Evolutionary conservation across 2,888 invertebrate species (phyloP).

Genomic region (Quadriops clusia): DNA sequence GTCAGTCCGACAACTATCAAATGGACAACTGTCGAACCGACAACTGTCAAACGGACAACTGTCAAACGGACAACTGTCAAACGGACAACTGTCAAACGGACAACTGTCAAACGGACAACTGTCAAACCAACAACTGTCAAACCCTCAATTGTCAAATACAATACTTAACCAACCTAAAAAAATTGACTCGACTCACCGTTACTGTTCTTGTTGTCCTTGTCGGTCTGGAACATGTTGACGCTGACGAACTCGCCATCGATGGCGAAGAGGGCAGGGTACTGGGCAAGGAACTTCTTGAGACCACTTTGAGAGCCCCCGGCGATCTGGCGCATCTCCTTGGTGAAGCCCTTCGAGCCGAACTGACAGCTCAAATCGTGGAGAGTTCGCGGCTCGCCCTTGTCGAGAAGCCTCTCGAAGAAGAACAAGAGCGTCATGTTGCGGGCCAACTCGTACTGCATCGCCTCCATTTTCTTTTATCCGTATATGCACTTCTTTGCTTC

Average conservation of each 20-base stretch:
- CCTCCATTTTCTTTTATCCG: conserved; percentile 55
- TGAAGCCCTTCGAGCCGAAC: conserved; percentile 98
- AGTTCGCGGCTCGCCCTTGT: conserved; percentile 90
- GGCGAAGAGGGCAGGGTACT: conserved; percentile 92
- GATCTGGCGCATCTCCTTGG: conserved; percentile 95
- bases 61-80: too few species aligned
- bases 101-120: too few species aligned
- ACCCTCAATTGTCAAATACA: neutral
- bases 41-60: too few species aligned
- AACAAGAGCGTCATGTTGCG: conserved; percentile 93
- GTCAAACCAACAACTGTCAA: too few species aligned
- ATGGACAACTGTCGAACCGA: too few species aligned
- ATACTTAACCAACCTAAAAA: conserved; percentile 26
- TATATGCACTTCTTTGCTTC: conserved; percentile 2
- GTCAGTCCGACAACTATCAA: too few species aligned
- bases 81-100: too few species aligned
- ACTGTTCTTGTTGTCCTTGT: conserved; percentile 47
- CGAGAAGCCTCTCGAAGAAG: conserved; percentile 95
- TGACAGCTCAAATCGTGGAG: conserved; percentile 97
- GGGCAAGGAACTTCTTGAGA: conserved; percentile 89
- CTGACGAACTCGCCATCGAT: conserved; percentile 88
- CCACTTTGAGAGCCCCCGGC: conserved; percentile 93
- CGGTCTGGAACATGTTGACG: conserved; percentile 67
- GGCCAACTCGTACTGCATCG: conserved; percentile 87
- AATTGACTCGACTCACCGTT: conserved; percentile 37